These are phyloP conservation scores for Cydia pomonella DNA, from an alignment of 1,140 invertebrate genomes.

Conservation along the genomic window DNA sequence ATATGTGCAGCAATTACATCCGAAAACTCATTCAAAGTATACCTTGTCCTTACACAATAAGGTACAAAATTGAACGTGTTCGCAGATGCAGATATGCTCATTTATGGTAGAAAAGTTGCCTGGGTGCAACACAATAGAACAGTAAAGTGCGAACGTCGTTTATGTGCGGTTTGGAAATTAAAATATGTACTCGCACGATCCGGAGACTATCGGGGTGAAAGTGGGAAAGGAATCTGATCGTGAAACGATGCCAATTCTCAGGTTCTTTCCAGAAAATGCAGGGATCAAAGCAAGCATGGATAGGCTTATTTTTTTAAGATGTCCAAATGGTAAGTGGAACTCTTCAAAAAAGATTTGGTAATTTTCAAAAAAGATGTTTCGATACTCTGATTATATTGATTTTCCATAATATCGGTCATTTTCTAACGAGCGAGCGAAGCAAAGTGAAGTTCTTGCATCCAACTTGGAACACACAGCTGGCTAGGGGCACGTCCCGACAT, in stretches of 20 bases:
- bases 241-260: not conserved
- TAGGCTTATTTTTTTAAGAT: too few relatives aligned
- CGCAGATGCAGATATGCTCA: not conserved
- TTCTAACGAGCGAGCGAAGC: too few relatives aligned
- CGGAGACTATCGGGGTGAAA: constrained; percentile 50
- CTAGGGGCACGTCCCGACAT: too few relatives aligned
- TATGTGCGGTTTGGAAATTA: constrained; percentile 77
- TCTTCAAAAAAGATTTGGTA: too few relatives aligned
- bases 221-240: constrained; percentile 1
- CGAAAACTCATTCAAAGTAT: not conserved
- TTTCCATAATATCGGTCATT: too few relatives aligned
- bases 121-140: constrained; percentile 63
- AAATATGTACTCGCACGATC: constrained; percentile 65
- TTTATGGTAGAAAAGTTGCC: constrained; percentile 37
- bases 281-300: too few relatives aligned
- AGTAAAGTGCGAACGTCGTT: constrained; percentile 71
- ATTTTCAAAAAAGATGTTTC: too few relatives aligned
- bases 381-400: too few relatives aligned
- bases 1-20: not conserved
- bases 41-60: not conserved
- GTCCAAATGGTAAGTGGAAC: too few relatives aligned
- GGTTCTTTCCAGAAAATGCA: too few relatives aligned
- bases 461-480: too few relatives aligned
- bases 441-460: too few relatives aligned
- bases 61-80: not conserved